phyloP scores from a whole-genome alignment of 2,113 vertebrate species.

The Salvelinus alpinus region DNA sequence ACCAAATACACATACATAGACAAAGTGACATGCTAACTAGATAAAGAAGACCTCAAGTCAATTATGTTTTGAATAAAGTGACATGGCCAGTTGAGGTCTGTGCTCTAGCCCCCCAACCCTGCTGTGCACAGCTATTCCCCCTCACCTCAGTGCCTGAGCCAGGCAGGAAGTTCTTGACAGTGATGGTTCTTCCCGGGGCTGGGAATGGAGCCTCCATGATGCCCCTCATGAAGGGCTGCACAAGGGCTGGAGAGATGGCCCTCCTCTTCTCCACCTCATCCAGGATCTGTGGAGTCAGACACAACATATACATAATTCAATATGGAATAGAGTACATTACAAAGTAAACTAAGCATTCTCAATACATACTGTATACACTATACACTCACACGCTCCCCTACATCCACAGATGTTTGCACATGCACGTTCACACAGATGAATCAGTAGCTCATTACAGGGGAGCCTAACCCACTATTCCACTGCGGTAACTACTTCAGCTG shows the following conservation, averaged over 20 bases:
- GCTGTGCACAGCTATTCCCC: background rate
- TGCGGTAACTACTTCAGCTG: slow-evolving; percentile 56
- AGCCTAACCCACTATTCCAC: slow-evolving; percentile 22
- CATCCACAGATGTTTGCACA: background rate
- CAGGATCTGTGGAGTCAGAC: slow-evolving; percentile 75
- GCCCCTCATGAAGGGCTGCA: slow-evolving; percentile 92
- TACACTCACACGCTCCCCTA: background rate
- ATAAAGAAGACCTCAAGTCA: background rate
- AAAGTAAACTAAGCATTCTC: too few relatives aligned
- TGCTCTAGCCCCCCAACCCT: background rate
- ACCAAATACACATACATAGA: too few relatives aligned
- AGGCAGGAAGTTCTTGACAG: slow-evolving; percentile 88
- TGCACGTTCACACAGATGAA: slow-evolving; percentile 27
- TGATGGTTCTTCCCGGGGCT: slow-evolving; percentile 85
- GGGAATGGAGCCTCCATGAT: slow-evolving; percentile 95
- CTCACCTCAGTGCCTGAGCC: slow-evolving; percentile 89
- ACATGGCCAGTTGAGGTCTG: background rate
- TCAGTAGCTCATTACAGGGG: slow-evolving; percentile 41
- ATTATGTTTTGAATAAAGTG: background rate
- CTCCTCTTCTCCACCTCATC: slow-evolving; percentile 91
- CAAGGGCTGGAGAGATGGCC: slow-evolving; percentile 87
- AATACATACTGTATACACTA: too few relatives aligned
- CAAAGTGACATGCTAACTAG: too few relatives aligned
- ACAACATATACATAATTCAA: background rate
- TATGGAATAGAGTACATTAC: too few relatives aligned